Conservation (phyloP, 2,113 vertebrate genomes). For the Leucopsar rothschildi region DNA sequence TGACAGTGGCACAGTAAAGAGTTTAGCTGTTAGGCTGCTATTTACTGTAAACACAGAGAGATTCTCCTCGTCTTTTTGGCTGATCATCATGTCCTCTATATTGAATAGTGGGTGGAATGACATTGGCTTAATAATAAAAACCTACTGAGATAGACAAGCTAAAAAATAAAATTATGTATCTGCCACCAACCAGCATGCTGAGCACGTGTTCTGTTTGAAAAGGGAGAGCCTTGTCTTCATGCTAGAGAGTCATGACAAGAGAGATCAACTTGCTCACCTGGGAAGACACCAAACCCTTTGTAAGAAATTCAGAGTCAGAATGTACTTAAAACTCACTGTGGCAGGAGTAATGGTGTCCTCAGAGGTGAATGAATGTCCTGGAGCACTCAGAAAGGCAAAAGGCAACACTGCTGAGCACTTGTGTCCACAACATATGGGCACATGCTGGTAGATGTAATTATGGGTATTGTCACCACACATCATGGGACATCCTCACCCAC, state of each 20-base stretch:
- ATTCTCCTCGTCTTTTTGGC: not conserved
- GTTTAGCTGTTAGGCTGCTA: not conserved
- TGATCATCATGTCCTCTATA: not conserved
- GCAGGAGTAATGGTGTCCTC: not conserved
- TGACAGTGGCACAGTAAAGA: not conserved
- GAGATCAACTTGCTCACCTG: not conserved
- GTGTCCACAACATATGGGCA: not conserved
- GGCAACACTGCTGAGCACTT: not conserved
- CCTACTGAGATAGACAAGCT: not conserved
- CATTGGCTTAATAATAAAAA: not conserved
- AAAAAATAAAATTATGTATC: not conserved
- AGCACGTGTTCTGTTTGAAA: not conserved
- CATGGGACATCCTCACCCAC: not conserved
- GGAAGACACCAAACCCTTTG: not conserved
- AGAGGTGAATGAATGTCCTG: not conserved
- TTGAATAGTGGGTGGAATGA: not conserved
- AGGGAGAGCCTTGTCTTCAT: not conserved
- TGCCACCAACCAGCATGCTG: not conserved
- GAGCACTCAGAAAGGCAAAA: not conserved
- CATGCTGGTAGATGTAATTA: not conserved
- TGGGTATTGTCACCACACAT: not conserved
- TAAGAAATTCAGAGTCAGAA: not conserved
- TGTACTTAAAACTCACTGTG: not conserved
- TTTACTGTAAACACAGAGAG: not conserved
- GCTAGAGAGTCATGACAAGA: not conserved